These are phyloP conservation scores for Lamprologus tigripictilis DNA, from an alignment of 2,113 vertebrate species.

Conservation along the genomic window DNA sequence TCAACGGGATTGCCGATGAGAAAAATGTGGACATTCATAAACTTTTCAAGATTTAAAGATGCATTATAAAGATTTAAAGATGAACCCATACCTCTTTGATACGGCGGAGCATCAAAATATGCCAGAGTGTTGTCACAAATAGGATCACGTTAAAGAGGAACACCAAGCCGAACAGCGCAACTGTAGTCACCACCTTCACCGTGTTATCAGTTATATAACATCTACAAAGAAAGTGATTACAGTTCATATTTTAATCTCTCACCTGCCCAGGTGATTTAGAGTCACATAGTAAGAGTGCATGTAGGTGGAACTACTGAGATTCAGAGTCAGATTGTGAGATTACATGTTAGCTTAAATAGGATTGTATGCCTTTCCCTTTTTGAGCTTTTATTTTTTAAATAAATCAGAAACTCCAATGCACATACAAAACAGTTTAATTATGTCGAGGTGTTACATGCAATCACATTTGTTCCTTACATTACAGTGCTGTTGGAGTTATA, in stretches of 20 bases:
- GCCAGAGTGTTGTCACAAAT: background rate
- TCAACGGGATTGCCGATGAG: background rate
- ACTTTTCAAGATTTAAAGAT: background rate
- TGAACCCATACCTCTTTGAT: background rate
- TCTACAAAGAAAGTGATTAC: background rate
- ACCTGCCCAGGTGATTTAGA: background rate
- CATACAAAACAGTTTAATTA: background rate
- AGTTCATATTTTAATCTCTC: background rate
- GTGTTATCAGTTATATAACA: slow-evolving; percentile 3
- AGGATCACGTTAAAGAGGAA: slow-evolving; percentile 32
- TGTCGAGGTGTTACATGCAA: background rate
- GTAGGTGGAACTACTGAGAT: background rate
- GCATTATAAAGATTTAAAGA: background rate
- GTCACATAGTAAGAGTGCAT: background rate
- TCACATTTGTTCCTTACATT: slow-evolving; percentile 2
- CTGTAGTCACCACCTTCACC: slow-evolving; percentile 10
- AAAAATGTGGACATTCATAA: background rate
- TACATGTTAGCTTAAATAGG: background rate
- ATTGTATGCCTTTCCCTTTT: rapidly evolving
- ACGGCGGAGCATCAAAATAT: background rate
- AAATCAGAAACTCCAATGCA: background rate
- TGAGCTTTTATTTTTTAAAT: background rate
- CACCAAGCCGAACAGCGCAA: slow-evolving; percentile 24
- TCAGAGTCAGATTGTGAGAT: background rate
- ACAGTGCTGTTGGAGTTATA: background rate